Conservation (phyloP, 1,140 invertebrate genomes). For the Thaumetopoea pityocampa region DNA sequence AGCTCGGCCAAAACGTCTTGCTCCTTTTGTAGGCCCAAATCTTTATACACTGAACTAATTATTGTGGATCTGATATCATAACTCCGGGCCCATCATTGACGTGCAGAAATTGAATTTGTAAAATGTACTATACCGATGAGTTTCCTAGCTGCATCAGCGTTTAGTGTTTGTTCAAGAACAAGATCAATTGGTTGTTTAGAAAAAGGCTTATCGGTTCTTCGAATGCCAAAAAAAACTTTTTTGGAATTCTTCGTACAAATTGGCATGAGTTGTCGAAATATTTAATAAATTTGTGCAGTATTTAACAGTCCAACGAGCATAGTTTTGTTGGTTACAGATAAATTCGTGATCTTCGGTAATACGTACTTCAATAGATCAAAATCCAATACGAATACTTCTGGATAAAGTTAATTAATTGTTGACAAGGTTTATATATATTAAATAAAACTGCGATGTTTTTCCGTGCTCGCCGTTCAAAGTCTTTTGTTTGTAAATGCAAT, state of each 20-base stretch:
- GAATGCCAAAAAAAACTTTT: slow-evolving; percentile 27
- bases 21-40: slow-evolving; percentile 7
- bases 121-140: slow-evolving; percentile 29
- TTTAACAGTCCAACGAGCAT: slow-evolving; percentile 34
- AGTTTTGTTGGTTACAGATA: slow-evolving; percentile 49
- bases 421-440: slow-evolving; percentile 38
- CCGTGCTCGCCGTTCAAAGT: slow-evolving; percentile 24
- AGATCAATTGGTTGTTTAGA: slow-evolving; percentile 34
- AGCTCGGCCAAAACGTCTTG: slow-evolving; percentile 22
- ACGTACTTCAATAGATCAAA: slow-evolving; percentile 30
- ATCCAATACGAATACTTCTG: slow-evolving; percentile 33
- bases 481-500: slow-evolving; percentile 18
- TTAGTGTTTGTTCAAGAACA: slow-evolving; percentile 36
- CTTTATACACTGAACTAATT: slow-evolving; percentile 15
- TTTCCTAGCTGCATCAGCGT: slow-evolving; percentile 35
- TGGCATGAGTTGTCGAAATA: slow-evolving; percentile 23
- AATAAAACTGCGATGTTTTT: slow-evolving; percentile 36
- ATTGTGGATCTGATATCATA: slow-evolving; percentile 18
- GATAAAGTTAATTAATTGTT: slow-evolving; percentile 31
- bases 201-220: slow-evolving; percentile 36
- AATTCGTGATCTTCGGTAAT: slow-evolving; percentile 37
- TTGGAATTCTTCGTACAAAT: slow-evolving; percentile 12
- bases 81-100: slow-evolving; percentile 27
- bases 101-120: slow-evolving; percentile 30
- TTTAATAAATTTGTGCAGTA: slow-evolving; percentile 37